Evolutionary conservation across 2,797 vertebrate species (phyloP).

Genomic region (Gouania willdenowi): DNA sequence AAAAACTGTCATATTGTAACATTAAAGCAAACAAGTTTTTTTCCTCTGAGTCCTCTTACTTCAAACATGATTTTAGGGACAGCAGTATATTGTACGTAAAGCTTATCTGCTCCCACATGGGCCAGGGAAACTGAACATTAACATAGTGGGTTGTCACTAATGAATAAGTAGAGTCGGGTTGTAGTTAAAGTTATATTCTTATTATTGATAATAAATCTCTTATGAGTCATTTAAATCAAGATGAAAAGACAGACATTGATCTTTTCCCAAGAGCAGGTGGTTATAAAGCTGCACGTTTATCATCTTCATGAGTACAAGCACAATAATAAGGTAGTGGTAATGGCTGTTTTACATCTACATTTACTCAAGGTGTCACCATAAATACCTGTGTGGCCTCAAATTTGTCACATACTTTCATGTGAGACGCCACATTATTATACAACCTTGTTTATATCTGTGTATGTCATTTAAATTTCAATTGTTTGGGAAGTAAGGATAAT

Average conservation of each 20-base stretch:
- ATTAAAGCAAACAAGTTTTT: constrained; percentile 35
- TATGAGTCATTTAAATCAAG: constrained; percentile 1
- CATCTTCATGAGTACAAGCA: not conserved
- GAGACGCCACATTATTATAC: constrained; percentile 1
- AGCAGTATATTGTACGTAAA: constrained; percentile 27
- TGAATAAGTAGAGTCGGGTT: constrained; percentile 50
- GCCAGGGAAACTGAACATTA: constrained; percentile 63
- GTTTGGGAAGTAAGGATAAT: constrained; percentile 4
- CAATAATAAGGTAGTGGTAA: too few species aligned
- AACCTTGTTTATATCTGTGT: constrained; percentile 4
- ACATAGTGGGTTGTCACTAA: constrained; percentile 54
- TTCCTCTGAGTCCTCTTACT: constrained; percentile 37
- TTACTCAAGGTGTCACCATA: not conserved
- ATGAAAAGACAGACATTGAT: not conserved
- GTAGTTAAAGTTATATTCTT: too few species aligned
- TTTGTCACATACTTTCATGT: not conserved
- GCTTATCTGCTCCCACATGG: constrained; percentile 29
- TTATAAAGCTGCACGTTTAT: not conserved
- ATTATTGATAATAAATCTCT: not conserved
- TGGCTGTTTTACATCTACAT: not conserved
- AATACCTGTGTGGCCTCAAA: not conserved
- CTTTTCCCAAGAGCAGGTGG: not conserved
- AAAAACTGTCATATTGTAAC: not conserved
- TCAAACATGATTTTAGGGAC: constrained; percentile 49
- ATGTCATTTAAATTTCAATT: not conserved